A percentile compares a stretch with the other conserved stretches of the same genome.
These are phyloP conservation scores for Phocides pigmalion DNA, from an alignment of 1,140 invertebrate species.

Conservation along the genomic window DNA sequence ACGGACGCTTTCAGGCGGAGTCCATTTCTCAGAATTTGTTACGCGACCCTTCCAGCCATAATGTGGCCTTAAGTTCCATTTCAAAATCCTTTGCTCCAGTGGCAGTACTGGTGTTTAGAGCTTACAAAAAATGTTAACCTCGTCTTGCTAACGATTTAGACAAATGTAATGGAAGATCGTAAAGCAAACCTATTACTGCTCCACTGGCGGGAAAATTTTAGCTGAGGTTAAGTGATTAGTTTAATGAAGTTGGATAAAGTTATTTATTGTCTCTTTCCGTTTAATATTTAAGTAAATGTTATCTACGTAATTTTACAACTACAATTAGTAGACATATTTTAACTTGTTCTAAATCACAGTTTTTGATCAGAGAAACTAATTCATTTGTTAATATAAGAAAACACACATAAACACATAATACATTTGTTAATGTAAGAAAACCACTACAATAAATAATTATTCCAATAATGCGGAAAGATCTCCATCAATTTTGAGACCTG, in stretches of 20 bases:
- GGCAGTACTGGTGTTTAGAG: slow-evolving; percentile 11
- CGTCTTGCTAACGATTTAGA: slow-evolving; percentile 3
- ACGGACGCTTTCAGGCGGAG: slow-evolving; percentile 20
- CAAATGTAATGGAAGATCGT: slow-evolving; percentile 20
- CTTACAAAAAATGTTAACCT: slow-evolving; percentile 17
- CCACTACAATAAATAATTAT: no score
- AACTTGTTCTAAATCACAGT: no score
- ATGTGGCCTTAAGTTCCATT: slow-evolving; percentile 29
- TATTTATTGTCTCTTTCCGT: background rate
- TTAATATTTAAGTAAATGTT: background rate
- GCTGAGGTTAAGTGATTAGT: slow-evolving; percentile 3
- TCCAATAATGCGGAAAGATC: no score
- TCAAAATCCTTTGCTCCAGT: slow-evolving; percentile 24
- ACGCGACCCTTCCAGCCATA: slow-evolving; percentile 28
- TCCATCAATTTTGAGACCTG: no score
- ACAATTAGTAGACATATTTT: no score
- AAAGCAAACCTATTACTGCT: slow-evolving; percentile 25
- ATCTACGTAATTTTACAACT: no score
- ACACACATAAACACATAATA: no score
- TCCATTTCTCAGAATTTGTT: slow-evolving; percentile 34
- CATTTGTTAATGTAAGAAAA: no score
- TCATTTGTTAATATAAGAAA: no score
- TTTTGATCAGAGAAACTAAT: no score
- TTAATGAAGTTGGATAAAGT: slow-evolving; percentile 1
- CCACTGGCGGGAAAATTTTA: slow-evolving; percentile 7